A percentile compares a stretch with the other conserved stretches of the same genome.
phyloP scores from a whole-genome alignment of 2,888 invertebrate genomes.

The Acheta domesticus region DNA sequence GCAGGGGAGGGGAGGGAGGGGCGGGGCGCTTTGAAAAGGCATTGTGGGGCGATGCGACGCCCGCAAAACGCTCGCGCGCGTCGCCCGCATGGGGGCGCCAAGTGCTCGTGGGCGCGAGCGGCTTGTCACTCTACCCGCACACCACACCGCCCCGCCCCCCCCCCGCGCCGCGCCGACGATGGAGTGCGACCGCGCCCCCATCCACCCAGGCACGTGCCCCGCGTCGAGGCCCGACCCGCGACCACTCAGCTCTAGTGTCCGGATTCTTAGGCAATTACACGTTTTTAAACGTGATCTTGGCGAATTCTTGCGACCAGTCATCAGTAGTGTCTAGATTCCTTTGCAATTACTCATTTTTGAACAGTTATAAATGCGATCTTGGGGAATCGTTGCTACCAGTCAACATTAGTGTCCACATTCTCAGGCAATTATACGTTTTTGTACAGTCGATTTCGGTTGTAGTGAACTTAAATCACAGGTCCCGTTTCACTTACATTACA shows the following conservation, averaged over 20 bases:
- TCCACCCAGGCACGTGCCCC: not conserved
- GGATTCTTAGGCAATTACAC: too few species aligned
- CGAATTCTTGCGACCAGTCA: too few species aligned
- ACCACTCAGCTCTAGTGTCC: not conserved
- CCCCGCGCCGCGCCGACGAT: not conserved
- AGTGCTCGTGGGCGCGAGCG: not conserved
- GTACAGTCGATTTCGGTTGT: too few species aligned
- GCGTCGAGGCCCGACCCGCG: not conserved
- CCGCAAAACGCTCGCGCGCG: not conserved
- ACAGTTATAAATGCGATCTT: too few species aligned
- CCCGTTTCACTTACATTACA: too few species aligned
- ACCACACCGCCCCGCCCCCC: not conserved
- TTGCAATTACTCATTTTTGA: too few species aligned
- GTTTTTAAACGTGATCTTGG: too few species aligned
- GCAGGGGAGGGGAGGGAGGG: not conserved
- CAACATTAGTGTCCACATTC: too few species aligned
- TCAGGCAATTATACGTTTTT: too few species aligned
- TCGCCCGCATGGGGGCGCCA: not conserved
- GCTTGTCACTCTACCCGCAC: constrained; percentile 18
- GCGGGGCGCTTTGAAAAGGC: not conserved
- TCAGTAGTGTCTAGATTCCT: too few species aligned
- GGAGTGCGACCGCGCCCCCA: not conserved
- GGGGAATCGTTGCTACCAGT: too few species aligned
- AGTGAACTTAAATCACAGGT: too few species aligned
- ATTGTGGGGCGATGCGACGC: not conserved